Evolutionary conservation across 2,888 invertebrate species (phyloP).

Genomic region (Brachyopa scutellaris): DNA sequence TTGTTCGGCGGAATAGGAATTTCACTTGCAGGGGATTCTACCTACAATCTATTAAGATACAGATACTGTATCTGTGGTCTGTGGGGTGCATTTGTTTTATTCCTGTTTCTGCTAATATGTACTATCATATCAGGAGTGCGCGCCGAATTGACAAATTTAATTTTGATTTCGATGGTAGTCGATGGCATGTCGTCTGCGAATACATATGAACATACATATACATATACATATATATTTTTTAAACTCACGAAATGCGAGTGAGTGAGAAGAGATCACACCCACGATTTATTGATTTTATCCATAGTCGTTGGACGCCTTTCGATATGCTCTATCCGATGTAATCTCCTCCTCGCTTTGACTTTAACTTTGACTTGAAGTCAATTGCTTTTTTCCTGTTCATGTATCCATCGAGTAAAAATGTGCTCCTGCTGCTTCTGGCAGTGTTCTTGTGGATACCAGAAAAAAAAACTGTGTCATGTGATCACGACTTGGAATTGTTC

Average conservation of each 20-base stretch:
- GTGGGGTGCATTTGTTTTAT: slow-evolving; percentile 62
- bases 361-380: slow-evolving; percentile 57
- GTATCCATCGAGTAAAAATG: slow-evolving; percentile 42
- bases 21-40: slow-evolving; percentile 41
- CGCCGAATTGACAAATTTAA: slow-evolving; percentile 65
- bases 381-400: slow-evolving; percentile 43
- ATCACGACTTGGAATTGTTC: slow-evolving; percentile 70
- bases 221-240: not conserved
- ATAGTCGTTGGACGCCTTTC: slow-evolving; percentile 65
- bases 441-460: not conserved
- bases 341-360: slow-evolving; percentile 6
- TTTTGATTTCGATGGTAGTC: slow-evolving; percentile 53
- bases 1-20: slow-evolving; percentile 46
- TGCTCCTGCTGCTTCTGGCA: slow-evolving; percentile 71
- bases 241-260: slow-evolving; percentile 47
- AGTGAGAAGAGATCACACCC: slow-evolving; percentile 72
- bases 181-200: slow-evolving; percentile 45
- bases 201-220: too few relatives aligned
- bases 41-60: slow-evolving; percentile 60
- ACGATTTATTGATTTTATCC: slow-evolving; percentile 72
- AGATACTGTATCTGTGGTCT: slow-evolving; percentile 6
- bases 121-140: slow-evolving; percentile 37
- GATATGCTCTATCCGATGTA: slow-evolving; percentile 26
- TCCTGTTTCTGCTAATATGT: slow-evolving; percentile 56
- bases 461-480: slow-evolving; percentile 53